Evolutionary conservation across 1,140 invertebrate species (phyloP).

Genomic region (Oryctes rhinoceros): DNA sequence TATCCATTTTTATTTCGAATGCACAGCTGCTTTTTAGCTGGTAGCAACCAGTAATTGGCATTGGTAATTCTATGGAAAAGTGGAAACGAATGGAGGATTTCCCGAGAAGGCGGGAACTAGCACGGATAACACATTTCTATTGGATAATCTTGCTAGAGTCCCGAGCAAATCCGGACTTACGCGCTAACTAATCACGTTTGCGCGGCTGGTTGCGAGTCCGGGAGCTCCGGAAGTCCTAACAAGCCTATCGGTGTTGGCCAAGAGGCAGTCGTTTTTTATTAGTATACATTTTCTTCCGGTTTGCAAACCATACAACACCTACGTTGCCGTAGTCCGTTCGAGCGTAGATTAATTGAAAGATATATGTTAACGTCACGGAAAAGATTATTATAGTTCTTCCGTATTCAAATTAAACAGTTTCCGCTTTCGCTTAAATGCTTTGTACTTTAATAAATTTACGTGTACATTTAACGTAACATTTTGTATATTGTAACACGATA

Average conservation of each 20-base stretch:
- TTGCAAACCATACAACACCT: background rate
- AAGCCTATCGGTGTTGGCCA: slow-evolving; percentile 19
- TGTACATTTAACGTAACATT: background rate
- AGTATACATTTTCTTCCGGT: background rate
- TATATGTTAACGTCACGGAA: background rate
- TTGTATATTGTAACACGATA: too few species aligned
- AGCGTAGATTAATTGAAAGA: background rate
- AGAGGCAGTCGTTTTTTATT: background rate
- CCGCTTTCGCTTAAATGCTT: too few species aligned
- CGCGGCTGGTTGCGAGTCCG: slow-evolving; percentile 46
- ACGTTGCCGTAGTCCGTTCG: background rate
- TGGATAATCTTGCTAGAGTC: slow-evolving; percentile 53
- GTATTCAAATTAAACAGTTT: background rate
- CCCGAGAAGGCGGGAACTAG: slow-evolving; percentile 50
- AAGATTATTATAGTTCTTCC: background rate
- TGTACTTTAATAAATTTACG: too few species aligned
- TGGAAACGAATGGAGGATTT: slow-evolving; percentile 19
- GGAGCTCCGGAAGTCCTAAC: slow-evolving; percentile 13
- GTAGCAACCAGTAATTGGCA: slow-evolving; percentile 6
- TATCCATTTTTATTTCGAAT: background rate
- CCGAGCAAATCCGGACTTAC: slow-evolving; percentile 54
- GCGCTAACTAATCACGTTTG: slow-evolving; percentile 53
- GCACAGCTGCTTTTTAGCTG: background rate
- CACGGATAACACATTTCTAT: slow-evolving; percentile 54
- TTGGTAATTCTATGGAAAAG: slow-evolving; percentile 9